A percentile compares a stretch with the other conserved stretches of the same genome.
Evolutionary conservation across 2,888 invertebrate species (phyloP).

Genomic region (Tolmerus cingulatus): DNA sequence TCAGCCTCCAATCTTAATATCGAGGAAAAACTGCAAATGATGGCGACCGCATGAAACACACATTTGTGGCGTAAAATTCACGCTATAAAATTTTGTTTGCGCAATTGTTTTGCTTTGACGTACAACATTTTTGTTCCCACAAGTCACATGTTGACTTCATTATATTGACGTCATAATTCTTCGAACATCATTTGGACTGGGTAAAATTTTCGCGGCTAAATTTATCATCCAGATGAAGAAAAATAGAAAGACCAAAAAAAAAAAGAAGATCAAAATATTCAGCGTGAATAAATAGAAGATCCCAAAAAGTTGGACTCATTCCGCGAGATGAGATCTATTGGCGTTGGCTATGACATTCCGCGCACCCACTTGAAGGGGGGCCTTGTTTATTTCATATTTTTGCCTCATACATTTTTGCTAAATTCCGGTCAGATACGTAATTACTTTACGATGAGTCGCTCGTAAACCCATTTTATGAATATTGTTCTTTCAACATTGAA

Average conservation of each 20-base stretch:
- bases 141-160: not conserved
- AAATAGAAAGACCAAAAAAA: not conserved
- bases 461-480: not conserved
- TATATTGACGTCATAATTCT: not conserved
- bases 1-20: not conserved
- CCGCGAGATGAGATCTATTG: not conserved
- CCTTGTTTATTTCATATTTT: not conserved
- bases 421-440: not conserved
- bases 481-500: not conserved
- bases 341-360: not conserved
- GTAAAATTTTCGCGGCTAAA: not conserved
- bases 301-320: not conserved
- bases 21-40: not conserved
- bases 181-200: not conserved
- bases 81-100: slow-evolving; percentile 12
- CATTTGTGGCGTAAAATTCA: slow-evolving; percentile 16
- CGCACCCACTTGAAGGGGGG: not conserved
- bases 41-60: not conserved
- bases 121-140: not conserved
- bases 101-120: slow-evolving; percentile 18
- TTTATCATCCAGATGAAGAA: not conserved
- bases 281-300: not conserved
- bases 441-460: not conserved
- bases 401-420: not conserved
- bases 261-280: not conserved